phyloP scores from a whole-genome alignment of 1,140 invertebrate genomes.

The Monomorium pharaonis region DNA sequence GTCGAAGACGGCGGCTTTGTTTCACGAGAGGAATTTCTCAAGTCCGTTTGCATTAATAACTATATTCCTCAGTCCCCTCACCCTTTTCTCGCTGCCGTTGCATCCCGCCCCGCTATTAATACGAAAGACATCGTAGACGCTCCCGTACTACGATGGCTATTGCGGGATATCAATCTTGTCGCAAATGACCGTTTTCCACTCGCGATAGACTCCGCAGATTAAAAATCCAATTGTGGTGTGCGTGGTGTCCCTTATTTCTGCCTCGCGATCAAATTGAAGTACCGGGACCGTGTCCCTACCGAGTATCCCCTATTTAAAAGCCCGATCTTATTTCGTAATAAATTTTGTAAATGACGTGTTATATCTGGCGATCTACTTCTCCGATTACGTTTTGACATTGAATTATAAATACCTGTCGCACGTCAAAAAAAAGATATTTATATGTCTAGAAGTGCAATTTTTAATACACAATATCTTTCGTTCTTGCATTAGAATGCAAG shows the following conservation, averaged over 20 bases:
- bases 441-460: too few relatives aligned
- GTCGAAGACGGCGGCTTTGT: conserved; percentile 29
- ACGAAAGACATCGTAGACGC: neutral
- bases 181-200: neutral
- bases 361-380: neutral
- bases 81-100: neutral
- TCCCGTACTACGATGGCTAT: neutral
- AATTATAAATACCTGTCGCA: neutral
- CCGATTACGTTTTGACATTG: neutral
- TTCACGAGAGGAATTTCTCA: conserved; percentile 47
- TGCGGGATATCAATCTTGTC: conserved; percentile 17
- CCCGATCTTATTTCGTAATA: neutral
- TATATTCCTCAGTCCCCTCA: neutral
- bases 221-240: neutral
- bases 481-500: neutral
- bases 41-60: conserved; percentile 37
- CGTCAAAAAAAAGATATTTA: neutral
- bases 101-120: conserved; percentile 8
- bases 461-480: conserved; percentile 5
- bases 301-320: neutral
- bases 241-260: neutral
- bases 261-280: neutral
- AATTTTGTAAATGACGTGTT: conserved; percentile 5
- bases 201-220: conserved; percentile 10
- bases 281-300: neutral